Base-by-base conservation (phyloP, 2,113 vertebrate genomes). In the Falcunculus frontatus region DNA sequence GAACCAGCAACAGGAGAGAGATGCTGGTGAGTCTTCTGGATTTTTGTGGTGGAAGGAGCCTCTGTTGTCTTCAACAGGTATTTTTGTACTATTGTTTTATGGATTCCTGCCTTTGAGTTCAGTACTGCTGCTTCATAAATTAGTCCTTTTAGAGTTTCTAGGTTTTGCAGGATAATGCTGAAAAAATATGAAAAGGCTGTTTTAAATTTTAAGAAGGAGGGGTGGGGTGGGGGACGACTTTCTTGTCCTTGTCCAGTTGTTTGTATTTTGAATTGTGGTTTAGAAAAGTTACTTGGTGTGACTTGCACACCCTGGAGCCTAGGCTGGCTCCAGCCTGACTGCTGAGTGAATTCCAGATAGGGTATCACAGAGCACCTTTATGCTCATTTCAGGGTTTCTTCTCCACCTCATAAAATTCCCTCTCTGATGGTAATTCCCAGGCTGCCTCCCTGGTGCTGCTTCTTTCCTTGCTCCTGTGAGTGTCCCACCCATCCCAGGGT, bases 221-320 rank as follows among this genome's bases (percentile, higher is more conserved):
- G n/a, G n/a, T n/a, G n/a, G n/a, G n/a, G n/a, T n/a, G n/a, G 3
- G 8, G 0, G 0, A 0, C 17, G 3, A 1, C 0, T 49, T 80
- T 41, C 16, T 83, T 76, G 7, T 42, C 19, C 4, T 35, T 37
- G 2, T 7, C 35, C 15, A 14, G 10, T 37, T 32, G 17, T 3
- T 63, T 23, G 9, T 41, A 0, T 39, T 70, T 57, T 60, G 8
- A 32, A 5, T 13, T n/a, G 22, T 44, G 22, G 17, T 32, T 32
- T 3, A 23, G 22, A 46, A 7, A 30, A 21, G 4, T 52, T 73
- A 16, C 5, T 4, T 69, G 13, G 9, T 86, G 16, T 80, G 42
- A 11, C 3, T 39, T 69, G 9, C 47, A 4, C 2, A 5, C 9
- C 2, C 13, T 65, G 35, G 19, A 32, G 33, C 35, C 15, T 23